Percentiles rank a stretch among this genome's conserved stretches.
Evolutionary conservation across 2,888 invertebrate genomes (phyloP).

Genomic region (Epirrhoe tristata): DNA sequence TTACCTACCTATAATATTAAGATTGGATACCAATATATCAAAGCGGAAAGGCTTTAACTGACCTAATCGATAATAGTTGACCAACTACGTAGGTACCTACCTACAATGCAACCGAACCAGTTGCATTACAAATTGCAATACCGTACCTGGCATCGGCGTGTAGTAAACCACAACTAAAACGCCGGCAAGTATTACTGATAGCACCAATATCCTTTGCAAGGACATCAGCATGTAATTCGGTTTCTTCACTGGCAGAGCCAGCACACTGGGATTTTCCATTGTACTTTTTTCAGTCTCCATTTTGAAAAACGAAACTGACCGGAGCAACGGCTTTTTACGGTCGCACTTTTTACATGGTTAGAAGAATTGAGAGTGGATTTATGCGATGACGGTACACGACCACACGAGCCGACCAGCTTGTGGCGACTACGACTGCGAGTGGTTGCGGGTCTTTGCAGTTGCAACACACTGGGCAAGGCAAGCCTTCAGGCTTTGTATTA

Average conservation of each 20-base stretch:
- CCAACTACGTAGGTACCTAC: not conserved
- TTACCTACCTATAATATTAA: not conserved
- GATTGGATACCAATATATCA: not conserved
- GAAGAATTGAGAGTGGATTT: conserved; percentile 28
- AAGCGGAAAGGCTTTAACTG: not conserved
- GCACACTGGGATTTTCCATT: conserved; percentile 51
- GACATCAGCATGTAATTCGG: conserved; percentile 85
- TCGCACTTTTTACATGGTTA: conserved; percentile 34
- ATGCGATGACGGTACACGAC: conserved; percentile 59
- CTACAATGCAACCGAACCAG: conserved; percentile 7
- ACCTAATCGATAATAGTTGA: not conserved
- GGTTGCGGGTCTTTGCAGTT: conserved; percentile 48
- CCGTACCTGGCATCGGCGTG: conserved; percentile 89
- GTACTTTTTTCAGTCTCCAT: conserved; percentile 72
- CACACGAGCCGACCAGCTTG: conserved; percentile 71
- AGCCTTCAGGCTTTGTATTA: conserved; percentile 49
- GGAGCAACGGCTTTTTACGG: conserved; percentile 23
- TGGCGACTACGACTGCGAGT: conserved; percentile 64
- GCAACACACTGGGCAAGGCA: conserved; percentile 52
- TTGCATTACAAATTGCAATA: conserved; percentile 8
- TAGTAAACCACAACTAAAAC: conserved; percentile 89
- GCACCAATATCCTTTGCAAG: conserved; percentile 87
- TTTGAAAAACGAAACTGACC: conserved; percentile 26
- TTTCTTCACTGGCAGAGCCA: conserved; percentile 57
- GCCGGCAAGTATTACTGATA: conserved; percentile 87